These are phyloP conservation scores for Cephus sareptanus DNA, from an alignment of 2,888 invertebrate genomes.

Conservation along the genomic window DNA sequence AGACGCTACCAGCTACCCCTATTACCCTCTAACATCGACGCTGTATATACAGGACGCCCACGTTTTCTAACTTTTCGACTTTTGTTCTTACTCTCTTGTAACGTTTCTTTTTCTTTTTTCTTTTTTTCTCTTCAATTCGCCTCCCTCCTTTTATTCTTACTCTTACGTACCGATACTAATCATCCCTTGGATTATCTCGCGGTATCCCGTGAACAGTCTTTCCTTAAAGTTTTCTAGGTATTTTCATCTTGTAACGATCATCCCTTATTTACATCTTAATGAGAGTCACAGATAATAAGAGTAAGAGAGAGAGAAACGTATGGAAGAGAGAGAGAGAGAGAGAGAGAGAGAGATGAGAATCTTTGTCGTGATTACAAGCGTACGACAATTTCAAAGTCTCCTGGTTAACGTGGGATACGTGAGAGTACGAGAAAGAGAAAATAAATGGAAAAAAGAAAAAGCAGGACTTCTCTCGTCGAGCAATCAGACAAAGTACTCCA, in stretches of 20 bases:
- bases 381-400: background rate
- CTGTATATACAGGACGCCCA: background rate
- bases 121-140: background rate
- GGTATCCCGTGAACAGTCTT: background rate
- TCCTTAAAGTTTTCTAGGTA: constrained; percentile 2
- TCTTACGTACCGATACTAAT: background rate
- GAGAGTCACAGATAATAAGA: background rate
- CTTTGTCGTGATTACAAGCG: background rate
- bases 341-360: background rate
- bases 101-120: background rate
- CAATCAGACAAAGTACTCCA: constrained; percentile 17
- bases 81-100: background rate
- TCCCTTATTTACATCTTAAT: background rate
- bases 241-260: background rate
- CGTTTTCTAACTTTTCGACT: background rate
- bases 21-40: constrained; percentile 5
- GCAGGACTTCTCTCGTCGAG: constrained; percentile 5
- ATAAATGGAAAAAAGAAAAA: constrained; percentile 10
- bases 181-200: background rate
- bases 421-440: background rate
- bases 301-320: background rate
- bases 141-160: background rate
- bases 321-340: background rate
- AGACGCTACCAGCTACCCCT: constrained; percentile 45
- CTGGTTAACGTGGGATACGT: background rate